Base-by-base conservation (phyloP, 2,797 vertebrate genomes). In the Enteromius anoplus region DNA sequence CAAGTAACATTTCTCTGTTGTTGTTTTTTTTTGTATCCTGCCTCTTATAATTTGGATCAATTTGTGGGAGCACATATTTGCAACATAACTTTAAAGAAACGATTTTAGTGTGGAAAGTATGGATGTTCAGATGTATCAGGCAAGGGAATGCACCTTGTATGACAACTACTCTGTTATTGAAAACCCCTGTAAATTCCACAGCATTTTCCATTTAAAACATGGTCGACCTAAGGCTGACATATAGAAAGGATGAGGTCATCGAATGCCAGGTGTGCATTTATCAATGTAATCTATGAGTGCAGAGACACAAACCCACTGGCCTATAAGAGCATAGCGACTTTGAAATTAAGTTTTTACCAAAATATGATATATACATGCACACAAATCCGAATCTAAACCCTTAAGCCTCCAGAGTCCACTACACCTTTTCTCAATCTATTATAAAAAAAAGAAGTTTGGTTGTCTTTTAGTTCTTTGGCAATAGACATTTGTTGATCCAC, bases 271-370 rank as follows among this genome's bases (percentile, higher is more conserved):
- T 71, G 75, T 78, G 75, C 75, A 71, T 84, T 78, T 65, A 78
- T 84, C 83, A 80, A 55, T 66, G 69, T 69, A 84, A 55, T 84
- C 77, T 66, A 73, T 84, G 23, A 66, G 51, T 51, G 19, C 47
- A 53, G 34, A 75, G 32, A 65, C 73, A 77, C 62, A 76, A 58
- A 76, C 64, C 49, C 79, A 32, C 9, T 42, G 37, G 34, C 34
- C 32, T 65, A 53, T 60, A 80, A 76, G n/a, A 60, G 32, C 34
- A 42, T 26, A 17, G 45, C 0, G 2, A 19, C 34, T 75, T 58
- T 19, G 78, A 70, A 82, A 49, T 82, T 26, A 68, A 34, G 10
- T 47, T 72, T 60, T 76, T 71, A 64, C 53, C 76, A 78, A 71
- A 23, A 64, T 47, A 65, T 47, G 1, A 47, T 32, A 68, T 37